phyloP scores from a whole-genome alignment of 1,140 invertebrate genomes.

The Diachasma alloeum region DNA sequence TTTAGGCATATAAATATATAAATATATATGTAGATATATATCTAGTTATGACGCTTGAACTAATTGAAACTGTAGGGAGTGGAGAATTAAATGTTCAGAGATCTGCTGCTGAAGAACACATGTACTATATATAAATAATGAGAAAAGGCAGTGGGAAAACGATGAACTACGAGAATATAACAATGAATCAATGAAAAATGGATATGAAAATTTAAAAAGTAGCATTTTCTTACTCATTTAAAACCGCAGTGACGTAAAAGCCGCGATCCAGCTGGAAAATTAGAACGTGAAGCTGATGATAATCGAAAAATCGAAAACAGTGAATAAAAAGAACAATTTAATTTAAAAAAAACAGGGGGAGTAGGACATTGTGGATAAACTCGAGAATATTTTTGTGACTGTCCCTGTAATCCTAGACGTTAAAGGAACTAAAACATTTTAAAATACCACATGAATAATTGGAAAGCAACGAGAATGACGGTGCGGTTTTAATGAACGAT shows the following conservation, averaged over 20 bases:
- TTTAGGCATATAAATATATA: slow-evolving; percentile 1
- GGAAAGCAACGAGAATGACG: neutral
- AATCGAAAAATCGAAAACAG: neutral
- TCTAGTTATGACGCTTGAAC: neutral
- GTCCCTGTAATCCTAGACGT: slow-evolving; percentile 43
- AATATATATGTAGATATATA: slow-evolving; percentile 1
- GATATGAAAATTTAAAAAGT: neutral
- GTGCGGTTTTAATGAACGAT: slow-evolving; percentile 3
- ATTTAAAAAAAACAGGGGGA: slow-evolving; percentile 16
- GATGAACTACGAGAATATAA: neutral
- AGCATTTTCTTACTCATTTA: neutral
- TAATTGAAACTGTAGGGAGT: neutral
- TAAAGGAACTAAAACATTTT: neutral
- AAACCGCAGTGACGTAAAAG: neutral
- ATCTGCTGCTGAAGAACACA: neutral
- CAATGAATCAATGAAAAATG: neutral
- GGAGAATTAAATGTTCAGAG: neutral
- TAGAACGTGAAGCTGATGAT: neutral
- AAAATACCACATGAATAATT: neutral
- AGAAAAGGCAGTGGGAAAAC: neutral
- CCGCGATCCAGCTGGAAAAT: neutral
- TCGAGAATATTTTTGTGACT: slow-evolving; percentile 59
- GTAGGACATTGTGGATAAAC: slow-evolving; percentile 40
- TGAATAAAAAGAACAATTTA: neutral
- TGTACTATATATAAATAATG: neutral